Conservation (phyloP, 2,888 invertebrate genomes). For the Gasteruption jaculator region DNA sequence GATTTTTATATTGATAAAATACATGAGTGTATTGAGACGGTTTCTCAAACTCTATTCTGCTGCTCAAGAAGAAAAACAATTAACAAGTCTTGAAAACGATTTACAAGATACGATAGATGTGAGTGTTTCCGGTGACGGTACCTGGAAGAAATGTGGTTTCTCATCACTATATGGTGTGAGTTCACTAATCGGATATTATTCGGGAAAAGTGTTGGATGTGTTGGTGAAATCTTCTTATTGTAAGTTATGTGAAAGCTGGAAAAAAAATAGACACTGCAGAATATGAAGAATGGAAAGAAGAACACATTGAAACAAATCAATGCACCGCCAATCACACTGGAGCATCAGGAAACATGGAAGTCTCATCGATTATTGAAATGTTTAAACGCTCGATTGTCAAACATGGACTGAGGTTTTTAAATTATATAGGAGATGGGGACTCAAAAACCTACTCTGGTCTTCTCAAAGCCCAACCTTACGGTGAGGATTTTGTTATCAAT, state of each 20-base stretch:
- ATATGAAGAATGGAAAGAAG: slow-evolving; percentile 24
- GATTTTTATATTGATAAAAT: slow-evolving; percentile 20
- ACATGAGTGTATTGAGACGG: slow-evolving; percentile 17
- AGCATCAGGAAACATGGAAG: slow-evolving; percentile 21
- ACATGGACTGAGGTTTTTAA: slow-evolving; percentile 14
- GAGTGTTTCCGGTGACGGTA: slow-evolving; percentile 28
- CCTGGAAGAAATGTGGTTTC: slow-evolving; percentile 27
- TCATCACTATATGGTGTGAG: slow-evolving; percentile 19
- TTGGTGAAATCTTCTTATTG: slow-evolving; percentile 20
- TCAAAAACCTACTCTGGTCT: slow-evolving; percentile 18
- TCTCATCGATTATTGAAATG: slow-evolving; percentile 18
- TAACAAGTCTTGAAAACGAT: slow-evolving; percentile 22
- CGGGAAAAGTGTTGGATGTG: slow-evolving; percentile 21
- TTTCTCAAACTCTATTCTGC: slow-evolving; percentile 18
- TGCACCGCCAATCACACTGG: slow-evolving; percentile 18
- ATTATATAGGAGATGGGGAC: slow-evolving; percentile 17
- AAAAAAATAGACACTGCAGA: slow-evolving; percentile 18
- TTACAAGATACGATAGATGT: slow-evolving; percentile 25
- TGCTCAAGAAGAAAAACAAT: slow-evolving; percentile 22
- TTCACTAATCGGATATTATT: slow-evolving; percentile 19
- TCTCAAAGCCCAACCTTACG: slow-evolving; percentile 9
- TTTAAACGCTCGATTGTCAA: slow-evolving; percentile 19
- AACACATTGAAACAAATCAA: slow-evolving; percentile 17
- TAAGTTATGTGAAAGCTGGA: slow-evolving; percentile 19
- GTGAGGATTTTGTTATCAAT: no score